Base-by-base conservation (phyloP, 53 echinoderm and acorn worm species). In the Crossaster papposus region DNA sequence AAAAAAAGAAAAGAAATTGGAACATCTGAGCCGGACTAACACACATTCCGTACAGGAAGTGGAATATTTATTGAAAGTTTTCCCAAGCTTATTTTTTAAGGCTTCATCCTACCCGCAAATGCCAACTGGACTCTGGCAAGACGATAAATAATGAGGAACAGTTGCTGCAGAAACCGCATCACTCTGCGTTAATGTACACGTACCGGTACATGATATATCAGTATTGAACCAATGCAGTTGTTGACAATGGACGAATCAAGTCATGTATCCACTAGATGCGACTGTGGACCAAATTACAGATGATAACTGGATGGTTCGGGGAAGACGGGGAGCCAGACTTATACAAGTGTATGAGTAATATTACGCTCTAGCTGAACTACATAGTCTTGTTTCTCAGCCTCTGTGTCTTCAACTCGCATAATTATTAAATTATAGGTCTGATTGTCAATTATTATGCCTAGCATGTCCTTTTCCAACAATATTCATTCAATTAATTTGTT, bases 241-340 rank as follows among this genome's bases (percentile, higher is more conserved):
- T 55, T 82, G 54, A 71, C 51, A 85, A 85, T 54, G 55, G 31
- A 72, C 50, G 28, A 85, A 85, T 85, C 85, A 85, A 85, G 72
- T 85, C 51, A 85, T 72, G 44, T 17, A 24, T 70, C 70, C 71
- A 83, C 36, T 37, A n/a, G n/a, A n/a, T n/a, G 32, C 18, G 34
- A 53, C 71, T 85, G 72, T 34, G 51, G 26, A 22, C 23, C 8
- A 85, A 30, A 68, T 68, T 26, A 68, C 68, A 68, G 68, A 9
- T 26, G 68, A 68, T 24, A 28, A 11, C 68, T 26, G 68, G 68
- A 26, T 68, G 68, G 68, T 26, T 68, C 3, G 22, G 68, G 68
- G 28, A 68, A 28, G 4, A 26, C 3, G 22, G 68, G 68, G 28
- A 68, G 24, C 28, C 68, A 10, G 68, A n/a, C 28, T n/a, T n/a